Evolutionary conservation across 2,888 invertebrate genomes (phyloP).

Genomic region (Pardosa pseudoannulata): DNA sequence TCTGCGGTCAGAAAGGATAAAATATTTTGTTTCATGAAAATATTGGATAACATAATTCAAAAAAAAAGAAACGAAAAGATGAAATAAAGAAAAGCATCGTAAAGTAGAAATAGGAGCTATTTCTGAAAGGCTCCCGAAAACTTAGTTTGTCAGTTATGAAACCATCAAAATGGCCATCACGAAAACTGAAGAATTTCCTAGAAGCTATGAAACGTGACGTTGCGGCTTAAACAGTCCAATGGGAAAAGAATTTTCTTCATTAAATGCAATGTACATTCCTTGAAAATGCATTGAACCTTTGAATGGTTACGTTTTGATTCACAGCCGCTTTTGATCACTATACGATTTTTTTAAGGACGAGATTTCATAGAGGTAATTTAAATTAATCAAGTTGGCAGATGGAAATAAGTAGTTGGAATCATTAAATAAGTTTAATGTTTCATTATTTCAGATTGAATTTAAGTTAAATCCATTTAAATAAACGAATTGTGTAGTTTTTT

Average conservation of each 20-base stretch:
- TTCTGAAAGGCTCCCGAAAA: no score
- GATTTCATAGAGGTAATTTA: no score
- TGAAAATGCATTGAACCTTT: conserved; percentile 11
- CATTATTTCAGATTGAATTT: no score
- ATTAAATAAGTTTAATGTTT: no score
- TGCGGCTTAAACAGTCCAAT: conserved; percentile 35
- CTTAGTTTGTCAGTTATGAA: conserved; percentile 39
- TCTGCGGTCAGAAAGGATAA: not conserved
- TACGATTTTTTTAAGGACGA: no score
- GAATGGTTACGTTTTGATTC: conserved; percentile 3
- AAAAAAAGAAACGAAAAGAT: not conserved
- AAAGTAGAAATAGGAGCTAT: no score
- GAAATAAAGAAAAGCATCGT: no score
- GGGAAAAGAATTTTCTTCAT: conserved; percentile 25
- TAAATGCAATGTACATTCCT: conserved; percentile 36
- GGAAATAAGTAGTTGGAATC: no score
- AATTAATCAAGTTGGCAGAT: no score
- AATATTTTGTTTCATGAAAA: not conserved
- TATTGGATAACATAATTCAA: not conserved
- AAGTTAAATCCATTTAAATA: no score
- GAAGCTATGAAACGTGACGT: conserved; percentile 54
- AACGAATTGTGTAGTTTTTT: no score
- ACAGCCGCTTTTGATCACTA: no score
- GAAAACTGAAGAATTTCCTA: conserved; percentile 47
- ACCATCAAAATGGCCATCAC: conserved; percentile 56